These are phyloP conservation scores for Thryonomys swinderianus DNA, from an alignment of 2,113 vertebrate species.

Conservation along the genomic window DNA sequence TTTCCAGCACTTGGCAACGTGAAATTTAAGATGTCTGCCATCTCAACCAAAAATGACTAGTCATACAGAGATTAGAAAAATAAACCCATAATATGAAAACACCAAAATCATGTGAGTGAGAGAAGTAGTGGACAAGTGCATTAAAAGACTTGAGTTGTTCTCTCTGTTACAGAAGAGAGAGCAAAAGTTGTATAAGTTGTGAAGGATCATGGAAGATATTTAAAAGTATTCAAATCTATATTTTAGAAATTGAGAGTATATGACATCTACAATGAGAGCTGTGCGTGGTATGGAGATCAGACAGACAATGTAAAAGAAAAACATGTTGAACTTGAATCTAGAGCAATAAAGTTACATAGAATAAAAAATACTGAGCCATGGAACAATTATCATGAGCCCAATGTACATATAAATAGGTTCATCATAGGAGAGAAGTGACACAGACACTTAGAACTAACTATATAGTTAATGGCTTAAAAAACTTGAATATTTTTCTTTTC, in stretches of 20 bases:
- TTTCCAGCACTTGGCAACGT: neutral
- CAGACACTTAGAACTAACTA: neutral
- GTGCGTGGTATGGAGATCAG: neutral
- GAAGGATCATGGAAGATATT: neutral
- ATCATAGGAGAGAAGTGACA: neutral
- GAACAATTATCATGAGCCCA: neutral
- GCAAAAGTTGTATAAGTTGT: neutral
- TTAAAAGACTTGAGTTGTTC: neutral
- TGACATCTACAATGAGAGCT: neutral
- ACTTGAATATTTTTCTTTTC: neutral
- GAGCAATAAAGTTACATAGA: neutral
- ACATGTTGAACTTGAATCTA: neutral
- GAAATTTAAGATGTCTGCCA: neutral
- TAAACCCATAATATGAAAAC: neutral
- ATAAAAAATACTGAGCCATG: neutral
- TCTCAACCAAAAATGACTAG: neutral
- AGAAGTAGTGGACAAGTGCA: neutral
- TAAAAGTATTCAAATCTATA: neutral
- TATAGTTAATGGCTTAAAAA: neutral
- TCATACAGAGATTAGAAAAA: neutral
- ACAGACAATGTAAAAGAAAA: neutral
- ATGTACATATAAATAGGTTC: neutral
- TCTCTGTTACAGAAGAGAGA: neutral
- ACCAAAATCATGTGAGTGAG: neutral
- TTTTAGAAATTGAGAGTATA: neutral